Evolutionary conservation across 2,113 vertebrate species (phyloP).

Genomic region (Tupaia tana): DNA sequence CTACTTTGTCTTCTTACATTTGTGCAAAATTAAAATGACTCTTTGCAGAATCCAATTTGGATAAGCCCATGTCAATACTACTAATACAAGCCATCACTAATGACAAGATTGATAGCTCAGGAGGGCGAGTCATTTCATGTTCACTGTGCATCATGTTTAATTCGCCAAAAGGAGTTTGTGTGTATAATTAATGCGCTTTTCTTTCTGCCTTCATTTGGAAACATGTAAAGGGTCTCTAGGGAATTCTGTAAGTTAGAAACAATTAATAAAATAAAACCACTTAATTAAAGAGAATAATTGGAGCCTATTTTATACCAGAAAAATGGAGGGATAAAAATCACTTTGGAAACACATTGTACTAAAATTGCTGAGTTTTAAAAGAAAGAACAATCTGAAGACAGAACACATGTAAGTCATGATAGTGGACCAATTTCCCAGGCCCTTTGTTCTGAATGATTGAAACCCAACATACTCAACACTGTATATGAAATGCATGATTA

Average conservation of each 20-base stretch:
- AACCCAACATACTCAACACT: background rate
- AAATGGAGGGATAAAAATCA: conserved; percentile 82
- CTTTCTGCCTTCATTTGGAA: conserved; percentile 86
- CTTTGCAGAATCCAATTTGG: conserved; percentile 79
- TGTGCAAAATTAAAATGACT: conserved; percentile 78
- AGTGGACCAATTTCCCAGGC: conserved; percentile 37
- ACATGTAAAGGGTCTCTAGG: conserved; percentile 83
- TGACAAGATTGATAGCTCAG: conserved; percentile 81
- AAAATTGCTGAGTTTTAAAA: conserved; percentile 66
- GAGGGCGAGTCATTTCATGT: conserved; percentile 77
- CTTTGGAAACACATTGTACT: conserved; percentile 60
- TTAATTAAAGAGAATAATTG: conserved; percentile 86
- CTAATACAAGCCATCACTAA: conserved; percentile 79
- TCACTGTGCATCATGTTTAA: conserved; percentile 75
- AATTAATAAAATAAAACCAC: conserved; percentile 88
- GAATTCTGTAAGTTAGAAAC: conserved; percentile 84
- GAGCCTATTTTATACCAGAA: conserved; percentile 81
- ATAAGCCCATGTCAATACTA: conserved; percentile 81
- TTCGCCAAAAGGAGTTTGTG: conserved; percentile 81
- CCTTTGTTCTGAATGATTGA: conserved; percentile 58
- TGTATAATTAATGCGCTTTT: conserved; percentile 87
- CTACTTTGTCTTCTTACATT: conserved; percentile 67
- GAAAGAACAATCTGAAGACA: conserved; percentile 59
- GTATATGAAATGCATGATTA: background rate
- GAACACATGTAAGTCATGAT: conserved; percentile 67